phyloP scores from a whole-genome alignment of 30 jellyfish, hydroid and myxozoan genomes.

The Nemopilema nomurai region DNA sequence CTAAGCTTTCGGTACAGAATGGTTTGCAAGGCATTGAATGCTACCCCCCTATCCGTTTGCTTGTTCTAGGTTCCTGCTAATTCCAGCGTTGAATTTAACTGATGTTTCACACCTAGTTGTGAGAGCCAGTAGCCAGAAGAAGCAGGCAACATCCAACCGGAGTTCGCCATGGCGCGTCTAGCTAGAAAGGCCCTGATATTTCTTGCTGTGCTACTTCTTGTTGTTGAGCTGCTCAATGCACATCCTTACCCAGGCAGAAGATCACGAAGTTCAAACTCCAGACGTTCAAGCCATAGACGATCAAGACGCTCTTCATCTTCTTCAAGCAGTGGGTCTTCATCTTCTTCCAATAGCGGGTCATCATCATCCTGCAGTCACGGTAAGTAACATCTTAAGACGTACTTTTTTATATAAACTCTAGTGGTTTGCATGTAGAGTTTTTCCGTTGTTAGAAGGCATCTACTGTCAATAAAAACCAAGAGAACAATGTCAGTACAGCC shows the following conservation, averaged over 20 bases:
- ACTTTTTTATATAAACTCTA: neutral
- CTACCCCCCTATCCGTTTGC: neutral
- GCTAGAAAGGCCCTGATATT: conserved; percentile 6
- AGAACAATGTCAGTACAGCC: too few species aligned
- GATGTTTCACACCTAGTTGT: neutral
- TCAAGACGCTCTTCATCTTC: neutral
- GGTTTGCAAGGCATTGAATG: neutral
- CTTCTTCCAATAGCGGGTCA: neutral
- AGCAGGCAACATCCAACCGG: too few species aligned
- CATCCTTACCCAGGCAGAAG: conserved; percentile 26
- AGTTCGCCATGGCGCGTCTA: neutral
- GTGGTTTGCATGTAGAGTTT: too few species aligned
- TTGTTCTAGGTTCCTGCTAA: neutral
- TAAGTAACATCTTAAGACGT: neutral
- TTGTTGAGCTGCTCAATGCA: conserved; percentile 21
- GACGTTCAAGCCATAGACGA: neutral
- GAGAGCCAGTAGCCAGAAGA: neutral
- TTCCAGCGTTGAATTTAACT: neutral
- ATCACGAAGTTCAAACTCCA: neutral
- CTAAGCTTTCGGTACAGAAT: neutral
- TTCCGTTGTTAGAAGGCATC: too few species aligned
- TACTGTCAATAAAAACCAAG: too few species aligned
- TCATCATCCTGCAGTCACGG: conserved; percentile 3
- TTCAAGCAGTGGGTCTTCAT: neutral
- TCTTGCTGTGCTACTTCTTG: neutral